Percentiles rank a stretch among this genome's conserved stretches.
These are phyloP conservation scores for Cecropterus lyciades DNA, from an alignment of 1,140 invertebrate genomes.

Conservation along the genomic window DNA sequence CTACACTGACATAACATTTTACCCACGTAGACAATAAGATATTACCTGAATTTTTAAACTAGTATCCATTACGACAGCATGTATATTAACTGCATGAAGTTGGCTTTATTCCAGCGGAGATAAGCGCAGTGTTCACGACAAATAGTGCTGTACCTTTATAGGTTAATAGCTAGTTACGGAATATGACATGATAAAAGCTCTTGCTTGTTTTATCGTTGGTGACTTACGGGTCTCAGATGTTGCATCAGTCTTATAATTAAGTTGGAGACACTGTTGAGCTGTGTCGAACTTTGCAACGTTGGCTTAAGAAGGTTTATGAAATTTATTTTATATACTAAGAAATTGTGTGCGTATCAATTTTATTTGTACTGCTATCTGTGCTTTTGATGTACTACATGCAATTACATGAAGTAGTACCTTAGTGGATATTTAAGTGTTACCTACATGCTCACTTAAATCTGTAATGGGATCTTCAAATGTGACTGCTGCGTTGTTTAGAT, in stretches of 20 bases:
- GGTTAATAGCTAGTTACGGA: slow-evolving; percentile 30
- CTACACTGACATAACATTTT: too few species aligned
- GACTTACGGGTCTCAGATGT: slow-evolving; percentile 7
- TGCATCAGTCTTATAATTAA: slow-evolving; percentile 11
- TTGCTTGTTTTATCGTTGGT: slow-evolving; percentile 1
- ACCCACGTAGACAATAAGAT: too few species aligned
- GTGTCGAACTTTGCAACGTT: too few species aligned
- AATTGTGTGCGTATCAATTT: too few species aligned
- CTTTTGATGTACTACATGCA: too few species aligned
- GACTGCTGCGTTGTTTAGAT: too few species aligned
- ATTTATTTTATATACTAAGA: too few species aligned
- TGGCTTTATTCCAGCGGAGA: slow-evolving; percentile 24
- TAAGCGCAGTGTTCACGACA: slow-evolving; percentile 31
- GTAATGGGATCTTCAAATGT: too few species aligned
- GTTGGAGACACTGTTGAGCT: not conserved
- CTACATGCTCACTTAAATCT: too few species aligned
- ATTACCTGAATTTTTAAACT: not conserved
- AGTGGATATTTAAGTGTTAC: too few species aligned
- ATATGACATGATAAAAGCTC: slow-evolving; percentile 23
- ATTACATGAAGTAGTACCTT: too few species aligned
- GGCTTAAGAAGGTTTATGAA: not conserved
- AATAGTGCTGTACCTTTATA: slow-evolving; percentile 30
- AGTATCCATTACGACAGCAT: slow-evolving; percentile 26
- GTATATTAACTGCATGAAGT: slow-evolving; percentile 18
- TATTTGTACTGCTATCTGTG: too few species aligned